These are phyloP conservation scores for Lethocerus indicus DNA, from an alignment of 1,140 invertebrate species.

Conservation along the genomic window DNA sequence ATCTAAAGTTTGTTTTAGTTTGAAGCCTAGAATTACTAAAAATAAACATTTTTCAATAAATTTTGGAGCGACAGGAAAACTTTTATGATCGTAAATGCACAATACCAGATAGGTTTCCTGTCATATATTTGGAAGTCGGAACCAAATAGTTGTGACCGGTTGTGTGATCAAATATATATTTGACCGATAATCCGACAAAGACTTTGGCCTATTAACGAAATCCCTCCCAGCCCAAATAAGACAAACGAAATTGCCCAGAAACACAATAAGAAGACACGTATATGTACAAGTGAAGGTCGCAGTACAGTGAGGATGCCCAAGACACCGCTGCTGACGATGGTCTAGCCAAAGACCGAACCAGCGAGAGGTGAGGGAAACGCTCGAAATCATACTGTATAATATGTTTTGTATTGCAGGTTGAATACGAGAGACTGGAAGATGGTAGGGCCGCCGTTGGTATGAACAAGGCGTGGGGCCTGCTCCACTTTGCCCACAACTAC, in stretches of 20 bases:
- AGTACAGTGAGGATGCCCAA: no score
- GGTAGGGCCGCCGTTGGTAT: constrained; percentile 7
- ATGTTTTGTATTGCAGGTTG: constrained; percentile 6
- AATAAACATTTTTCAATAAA: no score
- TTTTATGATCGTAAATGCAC: no score
- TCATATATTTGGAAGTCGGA: no score
- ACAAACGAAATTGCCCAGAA: neutral
- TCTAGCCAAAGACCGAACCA: neutral
- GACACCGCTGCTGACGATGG: no score
- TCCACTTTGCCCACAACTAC: constrained; percentile 60
- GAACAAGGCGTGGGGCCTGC: constrained; percentile 35
- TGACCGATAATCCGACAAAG: no score
- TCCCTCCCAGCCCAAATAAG: neutral
- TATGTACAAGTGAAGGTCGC: neutral
- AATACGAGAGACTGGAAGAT: constrained; percentile 6
- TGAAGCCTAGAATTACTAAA: neutral
- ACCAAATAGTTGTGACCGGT: no score
- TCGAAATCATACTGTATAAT: no score
- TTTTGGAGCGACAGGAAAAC: no score
- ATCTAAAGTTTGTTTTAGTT: neutral
- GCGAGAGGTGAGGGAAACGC: no score
- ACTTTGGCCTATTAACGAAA: neutral
- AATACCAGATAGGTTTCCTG: no score
- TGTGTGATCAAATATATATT: no score
- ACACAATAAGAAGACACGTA: neutral